Percentiles rank a stretch among this genome's conserved stretches.
These are phyloP conservation scores for Anseranas semipalmata DNA, from an alignment of 2,113 vertebrate species.

Conservation along the genomic window DNA sequence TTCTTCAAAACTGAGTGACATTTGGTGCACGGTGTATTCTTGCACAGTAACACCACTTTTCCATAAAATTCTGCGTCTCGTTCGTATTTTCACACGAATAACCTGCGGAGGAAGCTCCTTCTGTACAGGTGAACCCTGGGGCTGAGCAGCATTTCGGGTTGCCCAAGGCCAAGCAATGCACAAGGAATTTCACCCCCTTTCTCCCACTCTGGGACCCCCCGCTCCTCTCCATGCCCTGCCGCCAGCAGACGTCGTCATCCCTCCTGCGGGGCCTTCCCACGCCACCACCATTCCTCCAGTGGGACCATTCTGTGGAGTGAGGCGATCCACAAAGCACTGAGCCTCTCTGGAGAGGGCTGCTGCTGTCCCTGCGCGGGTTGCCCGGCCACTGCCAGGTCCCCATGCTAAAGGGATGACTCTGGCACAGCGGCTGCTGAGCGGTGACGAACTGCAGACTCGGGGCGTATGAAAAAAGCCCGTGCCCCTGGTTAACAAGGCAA, in stretches of 20 bases:
- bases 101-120: not conserved
- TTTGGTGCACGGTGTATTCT: not conserved
- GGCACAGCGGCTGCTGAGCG: conserved; percentile 19
- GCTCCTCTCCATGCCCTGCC: not conserved
- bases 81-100: not conserved
- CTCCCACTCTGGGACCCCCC: not conserved
- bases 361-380: no score
- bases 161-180: not conserved
- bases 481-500: not conserved
- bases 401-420: conserved; percentile 1
- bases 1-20: not conserved
- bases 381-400: no score
- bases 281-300: not conserved
- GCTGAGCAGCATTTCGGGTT: not conserved
- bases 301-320: accelerated
- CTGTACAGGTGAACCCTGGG: not conserved
- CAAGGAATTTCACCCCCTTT: not conserved
- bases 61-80: not conserved
- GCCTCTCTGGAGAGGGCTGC: not conserved
- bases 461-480: not conserved
- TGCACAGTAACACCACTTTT: not conserved
- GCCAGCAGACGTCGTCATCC: accelerated
- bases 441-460: conserved; percentile 10
- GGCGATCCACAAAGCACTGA: not conserved
- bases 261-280: not conserved